Evolutionary conservation across 2,888 invertebrate species (phyloP).

Genomic region (Euphydryas editha): DNA sequence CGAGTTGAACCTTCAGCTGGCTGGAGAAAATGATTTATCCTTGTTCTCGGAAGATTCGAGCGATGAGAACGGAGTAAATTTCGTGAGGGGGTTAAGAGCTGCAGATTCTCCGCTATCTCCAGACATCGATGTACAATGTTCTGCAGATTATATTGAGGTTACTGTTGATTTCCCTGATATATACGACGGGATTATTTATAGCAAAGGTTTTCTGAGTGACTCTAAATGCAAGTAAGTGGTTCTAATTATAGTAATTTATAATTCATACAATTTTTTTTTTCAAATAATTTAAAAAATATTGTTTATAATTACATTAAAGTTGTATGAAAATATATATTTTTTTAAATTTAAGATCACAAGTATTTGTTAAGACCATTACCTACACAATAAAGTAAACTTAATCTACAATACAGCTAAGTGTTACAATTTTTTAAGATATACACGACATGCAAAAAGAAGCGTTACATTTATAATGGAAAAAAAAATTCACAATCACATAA

Average conservation of each 20-base stretch:
- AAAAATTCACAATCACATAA: too few relatives aligned
- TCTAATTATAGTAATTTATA: background rate
- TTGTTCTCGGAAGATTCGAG: constrained; percentile 66
- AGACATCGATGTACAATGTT: constrained; percentile 86
- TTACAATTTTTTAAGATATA: too few relatives aligned
- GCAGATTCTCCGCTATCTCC: constrained; percentile 76
- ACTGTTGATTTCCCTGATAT: constrained; percentile 85
- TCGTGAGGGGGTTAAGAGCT: constrained; percentile 76
- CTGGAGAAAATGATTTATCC: constrained; percentile 69
- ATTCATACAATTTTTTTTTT: too few relatives aligned
- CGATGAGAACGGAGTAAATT: constrained; percentile 72
- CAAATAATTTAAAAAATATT: background rate
- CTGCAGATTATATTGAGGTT: constrained; percentile 82
- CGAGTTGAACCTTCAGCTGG: constrained; percentile 72
- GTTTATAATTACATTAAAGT: background rate
- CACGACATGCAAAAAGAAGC: too few relatives aligned
- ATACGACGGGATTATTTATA: constrained; percentile 88
- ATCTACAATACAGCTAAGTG: too few relatives aligned
- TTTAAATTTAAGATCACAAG: too few relatives aligned
- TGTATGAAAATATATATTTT: background rate
- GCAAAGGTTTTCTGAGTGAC: constrained; percentile 87
- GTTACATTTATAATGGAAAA: too few relatives aligned
- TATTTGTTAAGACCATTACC: too few relatives aligned
- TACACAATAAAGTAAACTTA: too few relatives aligned
- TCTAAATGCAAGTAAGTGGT: constrained; percentile 86